Evolutionary conservation across 1,140 invertebrate genomes (phyloP).

Genomic region (Drosophila persimilis): DNA sequence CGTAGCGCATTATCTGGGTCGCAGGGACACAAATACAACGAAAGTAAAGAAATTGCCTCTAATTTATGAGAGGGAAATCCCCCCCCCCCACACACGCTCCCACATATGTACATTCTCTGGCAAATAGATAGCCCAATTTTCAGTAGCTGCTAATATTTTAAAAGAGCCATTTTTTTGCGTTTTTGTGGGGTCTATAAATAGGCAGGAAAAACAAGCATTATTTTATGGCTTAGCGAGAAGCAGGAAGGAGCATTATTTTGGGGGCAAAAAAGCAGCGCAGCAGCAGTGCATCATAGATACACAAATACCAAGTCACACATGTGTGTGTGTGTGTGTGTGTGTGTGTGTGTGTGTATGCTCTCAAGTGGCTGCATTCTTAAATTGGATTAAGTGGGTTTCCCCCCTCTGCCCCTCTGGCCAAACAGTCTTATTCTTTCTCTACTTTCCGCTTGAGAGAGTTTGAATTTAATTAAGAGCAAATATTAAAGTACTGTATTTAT

Average conservation of each 20-base stretch:
- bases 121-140: background rate
- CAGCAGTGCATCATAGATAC: slow-evolving; percentile 4
- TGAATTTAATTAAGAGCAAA: slow-evolving; percentile 77
- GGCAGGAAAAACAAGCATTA: slow-evolving; percentile 11
- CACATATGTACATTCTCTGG: too few relatives aligned
- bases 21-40: slow-evolving; percentile 22
- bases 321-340: slow-evolving; percentile 60
- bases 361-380: slow-evolving; percentile 78
- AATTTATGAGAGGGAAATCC: slow-evolving; percentile 54
- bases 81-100: background rate
- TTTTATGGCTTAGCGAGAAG: slow-evolving; percentile 54
- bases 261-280: slow-evolving; percentile 12
- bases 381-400: slow-evolving; percentile 76
- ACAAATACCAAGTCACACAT: slow-evolving; percentile 8
- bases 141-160: slow-evolving; percentile 59
- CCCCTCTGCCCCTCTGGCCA: slow-evolving; percentile 26
- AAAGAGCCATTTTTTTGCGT: slow-evolving; percentile 38
- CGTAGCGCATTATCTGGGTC: slow-evolving; percentile 40
- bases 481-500: slow-evolving; percentile 69
- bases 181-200: slow-evolving; percentile 30
- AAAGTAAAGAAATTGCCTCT: slow-evolving; percentile 50
- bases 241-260: slow-evolving; percentile 32
- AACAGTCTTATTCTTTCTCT: slow-evolving; percentile 35
- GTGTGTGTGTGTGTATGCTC: slow-evolving; percentile 61
- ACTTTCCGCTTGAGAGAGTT: slow-evolving; percentile 62